phyloP scores from a whole-genome alignment of 2,797 vertebrate species.

The Tympanoctomys barrerae region DNA sequence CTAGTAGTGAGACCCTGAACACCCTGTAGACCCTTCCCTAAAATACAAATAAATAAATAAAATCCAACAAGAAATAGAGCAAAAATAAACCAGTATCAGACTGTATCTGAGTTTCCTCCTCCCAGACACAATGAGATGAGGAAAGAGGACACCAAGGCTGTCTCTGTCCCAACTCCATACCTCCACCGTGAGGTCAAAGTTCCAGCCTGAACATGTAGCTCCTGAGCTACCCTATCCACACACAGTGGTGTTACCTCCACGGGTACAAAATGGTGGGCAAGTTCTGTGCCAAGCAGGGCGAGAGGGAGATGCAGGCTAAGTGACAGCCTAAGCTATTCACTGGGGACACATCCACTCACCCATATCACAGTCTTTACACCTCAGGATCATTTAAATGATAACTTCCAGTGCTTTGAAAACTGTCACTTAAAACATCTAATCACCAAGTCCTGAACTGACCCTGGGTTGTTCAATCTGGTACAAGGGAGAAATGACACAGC shows the following conservation, averaged over 20 bases:
- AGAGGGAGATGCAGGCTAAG: neutral
- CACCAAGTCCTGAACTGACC: neutral
- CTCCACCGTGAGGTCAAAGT: neutral
- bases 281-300: neutral
- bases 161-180: neutral
- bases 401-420: neutral
- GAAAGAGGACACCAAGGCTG: neutral
- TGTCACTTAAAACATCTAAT: neutral
- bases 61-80: neutral
- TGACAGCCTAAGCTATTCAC: neutral
- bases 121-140: neutral
- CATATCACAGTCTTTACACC: fast-evolving
- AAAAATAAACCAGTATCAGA: neutral
- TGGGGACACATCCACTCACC: neutral
- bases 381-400: neutral
- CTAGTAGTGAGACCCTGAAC: too few relatives aligned
- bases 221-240: too few relatives aligned
- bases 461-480: fast-evolving
- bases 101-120: too few relatives aligned
- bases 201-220: neutral
- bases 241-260: neutral
- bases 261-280: neutral
- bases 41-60: too few relatives aligned
- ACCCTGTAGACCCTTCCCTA: too few relatives aligned
- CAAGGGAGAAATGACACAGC: too few relatives aligned